Evolutionary conservation across 2,888 invertebrate genomes (phyloP), one percentile per base, ranked within the genome.

Genomic region (Leucophenga maculata): DNA sequence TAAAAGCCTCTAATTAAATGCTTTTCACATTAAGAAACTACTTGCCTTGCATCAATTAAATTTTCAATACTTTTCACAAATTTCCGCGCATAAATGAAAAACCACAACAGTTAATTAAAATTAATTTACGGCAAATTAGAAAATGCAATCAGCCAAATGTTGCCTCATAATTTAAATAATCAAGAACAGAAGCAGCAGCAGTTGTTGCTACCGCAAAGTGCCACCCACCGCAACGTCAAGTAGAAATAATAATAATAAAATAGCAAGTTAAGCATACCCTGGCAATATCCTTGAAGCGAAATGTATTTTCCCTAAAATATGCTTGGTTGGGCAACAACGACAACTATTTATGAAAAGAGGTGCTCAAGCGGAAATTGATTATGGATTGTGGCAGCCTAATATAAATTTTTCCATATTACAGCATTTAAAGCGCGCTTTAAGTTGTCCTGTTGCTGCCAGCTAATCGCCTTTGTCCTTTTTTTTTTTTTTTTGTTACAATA

Each of bases 281-380:
- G 2, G 26, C 6, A 1, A n/a, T 50, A 50, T 11, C 1, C 39
- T 39, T 39, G 1, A 50, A 16, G 74, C 77, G 6, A 79, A 76
- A 76, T 75, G 74, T 80, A 80, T 79, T 80, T 80, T 80, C 71
- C 75, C 74, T 76, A 77, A 78, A 76, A 75, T 66, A 72, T 39
- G 60, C 60, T n/a, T 39, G 3, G 39, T 39, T 39, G 32, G 16
- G 60, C 11, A 1, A n/a, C n/a, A n/a, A n/a, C 4, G 60, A 14
- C 11, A 60, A 60, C 39, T 39, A 60, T 20, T 52, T 20, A 14
- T 48, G 64, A n/a, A 20, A 46, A 48, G 14, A 16, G 46, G 22
- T 46, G 48, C 22, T 14, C 22, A 48, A 48, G n/a, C 48, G 39
- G 31, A 65, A 50, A 72, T 72, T 73, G 76, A 74, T 77, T 72